These are phyloP conservation scores for Ips typographus DNA, from an alignment of 1,140 invertebrate species.

Conservation along the genomic window DNA sequence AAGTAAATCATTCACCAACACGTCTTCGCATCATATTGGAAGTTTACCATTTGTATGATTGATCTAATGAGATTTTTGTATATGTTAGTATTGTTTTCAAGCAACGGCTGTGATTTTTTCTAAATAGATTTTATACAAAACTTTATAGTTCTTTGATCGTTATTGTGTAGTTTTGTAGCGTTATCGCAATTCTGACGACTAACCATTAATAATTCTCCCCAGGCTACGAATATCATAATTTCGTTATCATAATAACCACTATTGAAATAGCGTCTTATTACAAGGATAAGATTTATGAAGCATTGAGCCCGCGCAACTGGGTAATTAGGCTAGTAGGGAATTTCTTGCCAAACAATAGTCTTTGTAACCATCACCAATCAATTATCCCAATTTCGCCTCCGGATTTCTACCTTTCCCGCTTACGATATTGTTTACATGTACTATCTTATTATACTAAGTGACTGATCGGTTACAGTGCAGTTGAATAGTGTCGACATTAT, in stretches of 20 bases:
- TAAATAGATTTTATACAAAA: neutral
- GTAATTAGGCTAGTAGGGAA: slow-evolving; percentile 10
- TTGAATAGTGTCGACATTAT: too few species aligned
- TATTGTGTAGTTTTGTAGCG: neutral
- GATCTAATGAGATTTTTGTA: too few species aligned
- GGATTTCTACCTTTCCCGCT: neutral
- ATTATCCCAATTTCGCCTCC: slow-evolving; percentile 1
- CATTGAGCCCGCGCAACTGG: slow-evolving; percentile 2
- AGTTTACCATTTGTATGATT: neutral
- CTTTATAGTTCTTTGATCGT: neutral
- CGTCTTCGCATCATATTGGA: neutral
- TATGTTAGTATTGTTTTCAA: too few species aligned
- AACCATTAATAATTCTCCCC: neutral
- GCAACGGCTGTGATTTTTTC: too few species aligned
- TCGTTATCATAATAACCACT: neutral
- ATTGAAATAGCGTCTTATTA: slow-evolving; percentile 14
- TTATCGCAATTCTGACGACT: neutral
- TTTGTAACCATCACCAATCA: slow-evolving; percentile 7
- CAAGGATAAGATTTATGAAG: slow-evolving; percentile 14
- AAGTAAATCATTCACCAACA: slow-evolving; percentile 8
- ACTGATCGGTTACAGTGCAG: too few species aligned
- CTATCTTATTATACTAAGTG: too few species aligned
- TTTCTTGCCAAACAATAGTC: slow-evolving; percentile 5
- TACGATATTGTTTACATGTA: too few species aligned
- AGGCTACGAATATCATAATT: neutral